These are phyloP conservation scores for Bilobella aurantiaca DNA, from an alignment of 1,140 invertebrate species.

Conservation along the genomic window DNA sequence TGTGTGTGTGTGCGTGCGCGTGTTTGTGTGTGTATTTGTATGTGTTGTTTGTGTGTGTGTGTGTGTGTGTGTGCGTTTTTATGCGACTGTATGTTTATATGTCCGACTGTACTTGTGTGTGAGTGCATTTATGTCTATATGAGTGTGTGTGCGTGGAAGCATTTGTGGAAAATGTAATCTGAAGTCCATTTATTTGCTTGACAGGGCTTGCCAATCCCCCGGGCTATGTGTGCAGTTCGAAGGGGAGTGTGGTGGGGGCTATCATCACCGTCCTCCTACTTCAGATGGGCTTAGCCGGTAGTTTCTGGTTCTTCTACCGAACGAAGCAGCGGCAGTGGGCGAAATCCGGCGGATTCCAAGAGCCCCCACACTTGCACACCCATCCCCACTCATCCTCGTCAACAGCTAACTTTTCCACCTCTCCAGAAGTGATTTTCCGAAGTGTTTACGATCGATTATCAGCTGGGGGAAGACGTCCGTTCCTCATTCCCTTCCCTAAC, in stretches of 20 bases:
- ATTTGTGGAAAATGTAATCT: too few relatives aligned
- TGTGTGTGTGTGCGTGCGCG: too few relatives aligned
- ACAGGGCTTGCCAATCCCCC: background rate
- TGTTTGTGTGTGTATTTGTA: too few relatives aligned
- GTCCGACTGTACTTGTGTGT: too few relatives aligned
- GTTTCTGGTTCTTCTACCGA: conserved; percentile 38
- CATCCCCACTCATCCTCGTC: conserved; percentile 13
- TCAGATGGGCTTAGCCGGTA: conserved; percentile 36
- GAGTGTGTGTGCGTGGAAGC: too few relatives aligned
- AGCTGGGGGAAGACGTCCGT: conserved; percentile 31
- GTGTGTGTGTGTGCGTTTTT: too few relatives aligned
- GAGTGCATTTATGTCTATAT: too few relatives aligned
- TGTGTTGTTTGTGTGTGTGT: too few relatives aligned
- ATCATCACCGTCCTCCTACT: conserved; percentile 37
- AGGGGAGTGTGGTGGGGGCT: conserved; percentile 38
- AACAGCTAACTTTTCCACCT: conserved; percentile 23
- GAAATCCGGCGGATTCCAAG: conserved; percentile 27
- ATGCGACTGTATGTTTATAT: too few relatives aligned
- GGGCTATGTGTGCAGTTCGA: conserved; percentile 37
- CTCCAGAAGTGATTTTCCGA: conserved; percentile 36
- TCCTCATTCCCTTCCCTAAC: conserved; percentile 33
- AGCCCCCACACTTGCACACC: conserved; percentile 12
- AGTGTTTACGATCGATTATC: conserved; percentile 36
- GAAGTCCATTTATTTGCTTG: too few relatives aligned
- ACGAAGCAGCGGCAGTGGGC: conserved; percentile 36